Evolutionary conservation across 2,797 vertebrate genomes (phyloP), one percentile per base, ranked within the genome.

Genomic region (Acestrorhynchus altus): DNA sequence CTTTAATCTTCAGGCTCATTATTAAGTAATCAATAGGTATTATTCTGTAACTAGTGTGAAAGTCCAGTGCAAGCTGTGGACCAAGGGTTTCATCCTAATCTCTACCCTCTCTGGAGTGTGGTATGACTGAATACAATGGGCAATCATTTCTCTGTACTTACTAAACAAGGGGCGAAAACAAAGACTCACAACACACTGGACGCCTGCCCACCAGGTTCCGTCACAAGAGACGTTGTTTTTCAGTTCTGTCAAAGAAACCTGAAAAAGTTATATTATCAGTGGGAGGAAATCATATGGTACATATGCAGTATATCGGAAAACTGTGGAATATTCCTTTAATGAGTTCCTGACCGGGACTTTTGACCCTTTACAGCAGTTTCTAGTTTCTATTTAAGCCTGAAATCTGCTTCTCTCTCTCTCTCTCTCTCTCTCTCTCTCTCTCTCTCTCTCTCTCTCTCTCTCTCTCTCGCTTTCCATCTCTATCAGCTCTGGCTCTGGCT

Each of bases 401-500:
- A 8, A 59, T 57, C 3, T 68, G 39, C 2, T 46, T 11, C 9
- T 28, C 39, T 64, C 2, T 12, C 24, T 68, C 20, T 64, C 26
- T 64, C 40, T 64, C 12, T 28, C 35, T 51, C 1, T 35, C 31
- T 35, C 31, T 35, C 6, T 2, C 31, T 35, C 6, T 35, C 46
- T 35, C 24, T 46, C 9, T 26, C 4, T 22, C 2, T 35, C 2
- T 12, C 22, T 68, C 20, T 64, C 40, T 64, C 12, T 28, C 35
- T 51, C 1, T 35, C 31, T 35, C 31, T 35, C 6, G 31, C 31
- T 35, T 35, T 35, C 46, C 46, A 11, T 46, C 9, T 26, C 4
- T 22, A 35, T 35, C 2, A 6, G 2, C 42, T 54, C 1, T 46
- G 28, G 42, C 39, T 83, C 82, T 44, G 61, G 70, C 83, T 87